Evolutionary conservation across 92 coral and sea anemone species (phyloP), one percentile per base, ranked within the genome.

Genomic region (Porites evermanni): DNA sequence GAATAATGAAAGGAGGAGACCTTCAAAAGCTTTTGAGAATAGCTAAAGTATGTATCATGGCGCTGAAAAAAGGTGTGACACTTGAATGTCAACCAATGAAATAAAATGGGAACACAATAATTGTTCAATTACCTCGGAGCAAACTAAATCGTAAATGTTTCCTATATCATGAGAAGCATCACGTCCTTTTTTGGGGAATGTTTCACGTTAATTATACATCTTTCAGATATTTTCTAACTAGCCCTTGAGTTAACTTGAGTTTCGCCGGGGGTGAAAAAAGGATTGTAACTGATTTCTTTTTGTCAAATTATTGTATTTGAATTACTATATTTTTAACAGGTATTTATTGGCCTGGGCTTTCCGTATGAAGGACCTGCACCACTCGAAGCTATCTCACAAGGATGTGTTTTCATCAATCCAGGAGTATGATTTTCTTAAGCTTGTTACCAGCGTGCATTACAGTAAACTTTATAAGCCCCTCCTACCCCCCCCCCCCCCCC

Each of bases 301-400:
- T 12, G 61, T 56, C 1, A 38, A 38, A 38, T 38, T 38, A 3
- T 38, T 56, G 12, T 68, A 44, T 51, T 17, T 71, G 26, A 38
- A 38, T 38, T 38, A 3, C 2, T 56, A 56, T 68, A 44, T 51
- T 17, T 71, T 78, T 84, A 54, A 14, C n/a, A 96, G 98, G 82
- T 94, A 2, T 96, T 96, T 72, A 93, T 96, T 84, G 98, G 98
- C 9, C 67, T 96, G 26, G 98, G 98, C 2, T 92, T 94, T 75
- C 98, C 98, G 0, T 96, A 96, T 85, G 98, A 96, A 70, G 98
- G 98, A 2, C 96, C 98, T 1, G 98, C 96, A 2, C 98, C 98
- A 1, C 88, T 96, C 16, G 98, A 96, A 59, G 98, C 98, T 29
- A 94, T 96, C 67, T 94, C 97, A 59, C 92, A 90, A 47, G 98